Evolutionary conservation across 1,140 invertebrate genomes (phyloP).

Genomic region (Bombus superbus): DNA sequence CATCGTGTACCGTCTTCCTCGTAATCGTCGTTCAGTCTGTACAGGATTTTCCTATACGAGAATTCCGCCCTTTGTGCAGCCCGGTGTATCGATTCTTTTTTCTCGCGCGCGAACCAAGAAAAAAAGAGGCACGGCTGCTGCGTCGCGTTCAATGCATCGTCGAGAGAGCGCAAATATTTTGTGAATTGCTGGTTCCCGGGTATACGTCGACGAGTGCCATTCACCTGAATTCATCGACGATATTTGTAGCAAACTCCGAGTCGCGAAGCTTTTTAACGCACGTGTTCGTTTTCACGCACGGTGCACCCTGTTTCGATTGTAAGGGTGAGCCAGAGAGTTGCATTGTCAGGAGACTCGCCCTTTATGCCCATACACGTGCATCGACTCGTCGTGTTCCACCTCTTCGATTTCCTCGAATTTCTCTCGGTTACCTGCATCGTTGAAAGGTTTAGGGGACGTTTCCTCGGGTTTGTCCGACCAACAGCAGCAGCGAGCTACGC

Average conservation of each 20-base stretch:
- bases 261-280: background rate
- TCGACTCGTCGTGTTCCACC: background rate
- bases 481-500: background rate
- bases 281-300: background rate
- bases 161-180: constrained; percentile 17
- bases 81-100: background rate
- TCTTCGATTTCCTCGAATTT: background rate
- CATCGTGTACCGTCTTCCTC: constrained; percentile 33
- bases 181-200: background rate
- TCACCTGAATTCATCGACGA: background rate
- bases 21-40: background rate
- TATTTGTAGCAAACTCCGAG: constrained; percentile 32
- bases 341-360: constrained; percentile 46
- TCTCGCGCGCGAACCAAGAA: background rate
- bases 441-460: constrained; percentile 22
- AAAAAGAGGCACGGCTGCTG: background rate
- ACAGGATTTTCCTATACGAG: background rate
- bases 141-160: background rate
- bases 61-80: constrained; percentile 32
- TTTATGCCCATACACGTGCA: constrained; percentile 35
- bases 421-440: constrained; percentile 10
- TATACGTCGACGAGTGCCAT: background rate
- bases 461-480: constrained; percentile 13
- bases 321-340: background rate
- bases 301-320: background rate